Evolutionary conservation across 2,888 invertebrate species (phyloP).

Genomic region (Diploptera punctata): DNA sequence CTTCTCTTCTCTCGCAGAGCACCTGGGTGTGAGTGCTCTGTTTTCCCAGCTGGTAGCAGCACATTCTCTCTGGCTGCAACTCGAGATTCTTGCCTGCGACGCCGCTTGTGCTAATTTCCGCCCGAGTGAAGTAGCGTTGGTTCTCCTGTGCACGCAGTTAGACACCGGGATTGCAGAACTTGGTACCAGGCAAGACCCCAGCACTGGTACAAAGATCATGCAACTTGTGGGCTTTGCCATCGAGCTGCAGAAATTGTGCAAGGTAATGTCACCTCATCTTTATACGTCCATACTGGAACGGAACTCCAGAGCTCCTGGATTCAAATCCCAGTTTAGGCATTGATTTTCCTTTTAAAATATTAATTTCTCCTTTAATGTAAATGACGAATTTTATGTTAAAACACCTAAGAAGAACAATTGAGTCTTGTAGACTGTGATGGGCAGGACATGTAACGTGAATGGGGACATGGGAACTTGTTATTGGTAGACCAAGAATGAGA

Average conservation of each 20-base stretch:
- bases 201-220: conserved; percentile 57
- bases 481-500: too few relatives aligned
- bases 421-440: too few relatives aligned
- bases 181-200: conserved; percentile 35
- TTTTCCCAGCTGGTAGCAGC: conserved; percentile 62
- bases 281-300: too few relatives aligned
- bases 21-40: conserved; percentile 61
- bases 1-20: conserved; percentile 62
- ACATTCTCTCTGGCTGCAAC: conserved; percentile 67
- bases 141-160: conserved; percentile 75
- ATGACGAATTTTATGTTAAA: too few relatives aligned
- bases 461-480: too few relatives aligned
- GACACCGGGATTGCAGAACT: conserved; percentile 57
- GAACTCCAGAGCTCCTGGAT: background rate
- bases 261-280: conserved; percentile 65
- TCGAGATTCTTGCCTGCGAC: conserved; percentile 80
- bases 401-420: too few relatives aligned
- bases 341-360: too few relatives aligned
- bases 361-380: too few relatives aligned
- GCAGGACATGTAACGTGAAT: too few relatives aligned
- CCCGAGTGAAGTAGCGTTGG: conserved; percentile 78
- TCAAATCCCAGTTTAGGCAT: too few relatives aligned
- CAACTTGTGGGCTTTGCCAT: conserved; percentile 73
- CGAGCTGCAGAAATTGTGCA: conserved; percentile 73
- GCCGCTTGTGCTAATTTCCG: conserved; percentile 75